Conservation (phyloP, 2,888 invertebrate genomes). For the Stenolophus ochropezus region DNA sequence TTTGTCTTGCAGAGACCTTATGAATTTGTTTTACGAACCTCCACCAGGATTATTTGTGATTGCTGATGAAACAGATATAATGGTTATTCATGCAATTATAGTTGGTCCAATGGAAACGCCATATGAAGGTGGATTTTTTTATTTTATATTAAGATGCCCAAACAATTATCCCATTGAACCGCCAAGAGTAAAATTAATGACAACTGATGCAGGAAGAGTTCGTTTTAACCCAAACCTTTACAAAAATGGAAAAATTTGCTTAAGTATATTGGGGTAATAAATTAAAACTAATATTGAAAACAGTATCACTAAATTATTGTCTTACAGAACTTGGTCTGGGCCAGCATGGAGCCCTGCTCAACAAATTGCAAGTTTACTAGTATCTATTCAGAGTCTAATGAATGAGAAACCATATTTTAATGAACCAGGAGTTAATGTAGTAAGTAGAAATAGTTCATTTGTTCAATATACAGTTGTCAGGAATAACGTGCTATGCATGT, state of each 20-base stretch:
- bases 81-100: slow-evolving; percentile 76
- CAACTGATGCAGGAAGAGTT: slow-evolving; percentile 77
- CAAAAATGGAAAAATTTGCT: slow-evolving; percentile 77
- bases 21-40: slow-evolving; percentile 76
- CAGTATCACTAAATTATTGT: not conserved
- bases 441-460: slow-evolving; percentile 63
- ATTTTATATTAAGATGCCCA: slow-evolving; percentile 75
- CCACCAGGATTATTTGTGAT: slow-evolving; percentile 76
- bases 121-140: slow-evolving; percentile 76
- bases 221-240: slow-evolving; percentile 80
- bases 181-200: slow-evolving; percentile 77
- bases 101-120: slow-evolving; percentile 78
- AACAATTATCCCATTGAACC: slow-evolving; percentile 76
- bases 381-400: slow-evolving; percentile 78
- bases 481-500: no score
- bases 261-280: slow-evolving; percentile 76
- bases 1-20: slow-evolving; percentile 73
- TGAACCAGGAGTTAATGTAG: slow-evolving; percentile 78
- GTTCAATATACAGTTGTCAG: no score
- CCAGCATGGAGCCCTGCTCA: slow-evolving; percentile 77
- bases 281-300: not conserved
- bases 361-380: slow-evolving; percentile 74
- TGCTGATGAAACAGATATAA: slow-evolving; percentile 75
- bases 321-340: slow-evolving; percentile 75
- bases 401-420: slow-evolving; percentile 80